Conservation (phyloP, 1,140 invertebrate genomes). For the Melitaea cinxia region DNA sequence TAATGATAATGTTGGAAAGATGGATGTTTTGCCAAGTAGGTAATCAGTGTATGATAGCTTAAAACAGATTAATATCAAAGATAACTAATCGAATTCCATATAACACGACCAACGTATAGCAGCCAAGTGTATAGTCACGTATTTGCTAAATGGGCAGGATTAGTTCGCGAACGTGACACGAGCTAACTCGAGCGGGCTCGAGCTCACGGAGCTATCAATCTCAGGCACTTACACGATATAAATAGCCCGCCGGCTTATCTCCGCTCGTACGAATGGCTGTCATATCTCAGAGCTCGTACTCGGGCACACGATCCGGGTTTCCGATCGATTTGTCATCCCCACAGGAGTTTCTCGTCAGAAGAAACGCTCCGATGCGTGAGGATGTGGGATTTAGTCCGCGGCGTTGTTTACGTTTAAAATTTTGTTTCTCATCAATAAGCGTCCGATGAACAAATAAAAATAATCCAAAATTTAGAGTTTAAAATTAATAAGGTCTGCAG, state of each 20-base stretch:
- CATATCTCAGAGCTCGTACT: conserved; percentile 29
- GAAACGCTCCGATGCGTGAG: conserved; percentile 14
- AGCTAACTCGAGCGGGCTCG: conserved; percentile 17
- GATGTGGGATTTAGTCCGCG: neutral
- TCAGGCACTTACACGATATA: conserved; percentile 28
- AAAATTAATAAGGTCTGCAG: too few relatives aligned
- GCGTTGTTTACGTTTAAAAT: neutral
- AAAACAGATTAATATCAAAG: neutral
- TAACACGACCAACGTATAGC: conserved; percentile 4
- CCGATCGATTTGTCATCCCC: conserved; percentile 30
- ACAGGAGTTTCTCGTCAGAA: conserved; percentile 23
- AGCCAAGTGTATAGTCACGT: conserved; percentile 17
- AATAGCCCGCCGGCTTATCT: conserved; percentile 30
- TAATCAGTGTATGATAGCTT: neutral
- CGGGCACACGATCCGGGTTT: conserved; percentile 21
- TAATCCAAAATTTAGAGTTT: too few relatives aligned
- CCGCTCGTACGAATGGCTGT: conserved; percentile 30
- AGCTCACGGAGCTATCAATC: conserved; percentile 25
- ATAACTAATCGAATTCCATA: neutral
- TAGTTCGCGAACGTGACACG: conserved; percentile 16
- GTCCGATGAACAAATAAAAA: too few relatives aligned
- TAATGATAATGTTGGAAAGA: too few relatives aligned
- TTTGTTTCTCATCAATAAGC: neutral
- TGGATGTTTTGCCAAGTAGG: too few relatives aligned
- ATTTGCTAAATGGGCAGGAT: conserved; percentile 26